These are phyloP conservation scores for Tupaia chinensis DNA, from an alignment of 2,113 vertebrate species.

Conservation along the genomic window DNA sequence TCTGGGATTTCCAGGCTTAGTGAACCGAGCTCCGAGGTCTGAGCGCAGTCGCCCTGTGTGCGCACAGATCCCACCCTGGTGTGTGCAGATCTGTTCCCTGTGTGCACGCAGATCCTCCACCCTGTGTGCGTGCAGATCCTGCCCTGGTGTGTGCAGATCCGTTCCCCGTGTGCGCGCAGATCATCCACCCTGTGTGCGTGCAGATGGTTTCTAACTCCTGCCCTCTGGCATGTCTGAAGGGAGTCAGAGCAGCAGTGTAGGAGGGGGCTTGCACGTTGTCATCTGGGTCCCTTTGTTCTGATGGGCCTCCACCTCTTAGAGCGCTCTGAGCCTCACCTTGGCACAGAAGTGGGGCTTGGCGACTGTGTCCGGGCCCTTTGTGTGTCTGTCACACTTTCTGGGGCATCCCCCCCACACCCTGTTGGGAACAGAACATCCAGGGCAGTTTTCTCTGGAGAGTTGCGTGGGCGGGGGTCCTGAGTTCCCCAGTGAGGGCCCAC, in stretches of 20 bases:
- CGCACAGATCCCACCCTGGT: no score
- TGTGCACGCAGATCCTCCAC: no score
- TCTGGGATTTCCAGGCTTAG: neutral
- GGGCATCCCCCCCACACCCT: no score
- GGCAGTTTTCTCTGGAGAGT: neutral
- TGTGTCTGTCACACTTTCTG: no score
- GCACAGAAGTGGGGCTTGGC: neutral
- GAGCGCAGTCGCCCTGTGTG: no score
- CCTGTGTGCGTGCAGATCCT: no score
- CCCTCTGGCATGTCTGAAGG: neutral
- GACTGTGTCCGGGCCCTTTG: fast-evolving
- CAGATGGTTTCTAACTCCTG: neutral
- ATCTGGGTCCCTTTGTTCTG: neutral
- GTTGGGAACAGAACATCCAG: neutral
- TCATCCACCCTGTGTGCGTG: no score
- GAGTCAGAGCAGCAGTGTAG: neutral
- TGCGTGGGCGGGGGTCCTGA: no score
- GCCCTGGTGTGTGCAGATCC: no score
- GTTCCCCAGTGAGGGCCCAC: neutral
- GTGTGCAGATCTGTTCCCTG: no score
- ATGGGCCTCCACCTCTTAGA: neutral
- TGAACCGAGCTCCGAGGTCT: neutral
- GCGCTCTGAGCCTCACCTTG: fast-evolving
- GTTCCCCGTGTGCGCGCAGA: no score
- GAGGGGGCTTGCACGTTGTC: neutral